A percentile compares a stretch with the other conserved stretches of the same genome.
phyloP scores from a whole-genome alignment of 2,797 vertebrate genomes.

The Denticeps clupeoides region DNA sequence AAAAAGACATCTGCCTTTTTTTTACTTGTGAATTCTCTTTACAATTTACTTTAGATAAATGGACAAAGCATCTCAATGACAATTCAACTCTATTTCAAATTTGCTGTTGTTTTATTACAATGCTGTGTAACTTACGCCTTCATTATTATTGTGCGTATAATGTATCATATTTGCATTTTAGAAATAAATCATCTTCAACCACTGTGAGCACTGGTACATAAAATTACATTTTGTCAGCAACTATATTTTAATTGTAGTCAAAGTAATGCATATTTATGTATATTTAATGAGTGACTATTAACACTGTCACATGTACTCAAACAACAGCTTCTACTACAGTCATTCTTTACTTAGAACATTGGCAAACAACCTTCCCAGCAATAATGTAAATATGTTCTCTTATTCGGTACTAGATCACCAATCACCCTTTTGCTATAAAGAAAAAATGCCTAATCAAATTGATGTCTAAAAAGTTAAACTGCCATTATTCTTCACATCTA shows the following conservation, averaged over 20 bases:
- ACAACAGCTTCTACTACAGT: background rate
- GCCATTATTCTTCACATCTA: no score
- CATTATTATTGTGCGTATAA: constrained; percentile 67
- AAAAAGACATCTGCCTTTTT: constrained; percentile 4
- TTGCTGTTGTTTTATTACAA: constrained; percentile 58
- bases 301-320: no score
- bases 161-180: constrained; percentile 47
- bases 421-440: no score
- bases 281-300: constrained; percentile 22
- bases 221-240: constrained; percentile 27
- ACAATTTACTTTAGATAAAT: constrained; percentile 10
- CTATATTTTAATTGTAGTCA: constrained; percentile 20
- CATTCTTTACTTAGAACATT: background rate
- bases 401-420: no score
- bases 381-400: background rate
- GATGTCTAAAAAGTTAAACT: no score
- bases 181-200: constrained; percentile 49
- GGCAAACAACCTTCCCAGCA: background rate
- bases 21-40: constrained; percentile 1
- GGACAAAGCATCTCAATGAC: constrained; percentile 43
- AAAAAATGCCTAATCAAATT: no score
- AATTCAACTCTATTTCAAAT: constrained; percentile 62
- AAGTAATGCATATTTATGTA: constrained; percentile 17
- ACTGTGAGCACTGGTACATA: constrained; percentile 47
- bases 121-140: no score